These are phyloP conservation scores for Ladona fulva DNA, from an alignment of 1,140 invertebrate genomes.

Conservation along the genomic window DNA sequence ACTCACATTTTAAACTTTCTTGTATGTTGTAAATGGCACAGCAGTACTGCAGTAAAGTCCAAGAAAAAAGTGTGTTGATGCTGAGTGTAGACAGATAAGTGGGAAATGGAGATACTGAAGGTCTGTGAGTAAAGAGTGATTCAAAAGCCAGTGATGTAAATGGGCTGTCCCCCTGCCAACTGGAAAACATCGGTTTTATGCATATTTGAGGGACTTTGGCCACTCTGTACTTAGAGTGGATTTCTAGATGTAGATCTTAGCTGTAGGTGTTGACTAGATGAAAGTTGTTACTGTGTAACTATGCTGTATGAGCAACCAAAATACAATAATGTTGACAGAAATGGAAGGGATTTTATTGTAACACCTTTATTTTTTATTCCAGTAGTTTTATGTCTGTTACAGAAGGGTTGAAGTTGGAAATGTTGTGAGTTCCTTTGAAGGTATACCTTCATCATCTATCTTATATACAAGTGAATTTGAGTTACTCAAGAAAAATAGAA, in stretches of 20 bases:
- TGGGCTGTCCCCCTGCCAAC: conserved; percentile 33
- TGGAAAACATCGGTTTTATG: conserved; percentile 21
- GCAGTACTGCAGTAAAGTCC: not conserved
- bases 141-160: conserved; percentile 23
- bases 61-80: not conserved
- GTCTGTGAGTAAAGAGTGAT: conserved; percentile 20
- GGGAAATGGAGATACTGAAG: conserved; percentile 13
- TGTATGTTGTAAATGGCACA: conserved; percentile 13
- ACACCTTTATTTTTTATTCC: too few relatives aligned
- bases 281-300: conserved; percentile 56
- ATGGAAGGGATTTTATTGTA: conserved; percentile 20
- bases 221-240: conserved; percentile 2
- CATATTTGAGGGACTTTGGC: conserved; percentile 21
- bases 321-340: conserved; percentile 56
- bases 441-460: too few relatives aligned
- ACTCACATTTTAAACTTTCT: conserved; percentile 14
- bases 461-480: too few relatives aligned
- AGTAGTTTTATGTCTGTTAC: too few relatives aligned
- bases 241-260: conserved; percentile 39
- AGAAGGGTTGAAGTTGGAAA: too few relatives aligned
- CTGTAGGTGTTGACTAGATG: conserved; percentile 47
- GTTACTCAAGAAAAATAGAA: too few relatives aligned
- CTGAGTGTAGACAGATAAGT: not conserved
- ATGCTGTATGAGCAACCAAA: conserved; percentile 43
- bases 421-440: too few relatives aligned